Percentiles rank a stretch among this genome's conserved stretches.
Evolutionary conservation across 1,140 invertebrate species (phyloP).

Genomic region (Parapsyche elsis): DNA sequence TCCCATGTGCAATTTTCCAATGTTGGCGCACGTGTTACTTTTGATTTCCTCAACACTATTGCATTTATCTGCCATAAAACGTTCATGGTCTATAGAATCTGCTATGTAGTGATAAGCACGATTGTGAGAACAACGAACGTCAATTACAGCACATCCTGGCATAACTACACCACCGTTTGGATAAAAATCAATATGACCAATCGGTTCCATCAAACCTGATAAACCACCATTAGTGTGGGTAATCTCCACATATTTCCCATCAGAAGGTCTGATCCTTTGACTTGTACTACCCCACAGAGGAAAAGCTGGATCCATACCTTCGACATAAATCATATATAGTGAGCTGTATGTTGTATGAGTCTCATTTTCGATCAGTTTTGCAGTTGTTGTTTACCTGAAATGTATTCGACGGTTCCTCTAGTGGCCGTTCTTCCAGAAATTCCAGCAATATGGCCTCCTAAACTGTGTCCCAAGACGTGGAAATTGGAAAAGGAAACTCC

Average conservation of each 20-base stretch:
- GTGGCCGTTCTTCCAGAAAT: conserved; percentile 3
- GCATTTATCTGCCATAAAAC: conserved; percentile 63
- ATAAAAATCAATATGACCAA: conserved; percentile 65
- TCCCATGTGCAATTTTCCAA: conserved; percentile 59
- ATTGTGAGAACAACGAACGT: conserved; percentile 64
- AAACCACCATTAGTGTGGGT: conserved; percentile 70
- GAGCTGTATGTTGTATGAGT: neutral
- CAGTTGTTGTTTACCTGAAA: neutral
- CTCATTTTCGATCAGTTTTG: neutral
- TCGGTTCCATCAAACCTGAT: conserved; percentile 60
- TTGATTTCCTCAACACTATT: conserved; percentile 56
- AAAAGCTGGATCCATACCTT: conserved; percentile 74
- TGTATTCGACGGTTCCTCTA: conserved; percentile 3
- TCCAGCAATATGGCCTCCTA: conserved; percentile 32
- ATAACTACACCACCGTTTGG: conserved; percentile 71
- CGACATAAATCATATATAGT: conserved; percentile 19
- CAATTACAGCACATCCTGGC: conserved; percentile 70
- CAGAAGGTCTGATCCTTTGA: conserved; percentile 59
- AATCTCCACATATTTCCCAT: conserved; percentile 70
- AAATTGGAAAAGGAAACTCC: conserved; percentile 1
- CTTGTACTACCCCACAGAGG: conserved; percentile 65
- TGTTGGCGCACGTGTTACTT: conserved; percentile 57
- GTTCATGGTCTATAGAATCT: conserved; percentile 65
- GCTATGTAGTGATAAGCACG: conserved; percentile 68
- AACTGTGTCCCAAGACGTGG: conserved; percentile 17